Evolutionary conservation across 1,140 invertebrate genomes (phyloP).

Genomic region (Saxidomus purpurata): DNA sequence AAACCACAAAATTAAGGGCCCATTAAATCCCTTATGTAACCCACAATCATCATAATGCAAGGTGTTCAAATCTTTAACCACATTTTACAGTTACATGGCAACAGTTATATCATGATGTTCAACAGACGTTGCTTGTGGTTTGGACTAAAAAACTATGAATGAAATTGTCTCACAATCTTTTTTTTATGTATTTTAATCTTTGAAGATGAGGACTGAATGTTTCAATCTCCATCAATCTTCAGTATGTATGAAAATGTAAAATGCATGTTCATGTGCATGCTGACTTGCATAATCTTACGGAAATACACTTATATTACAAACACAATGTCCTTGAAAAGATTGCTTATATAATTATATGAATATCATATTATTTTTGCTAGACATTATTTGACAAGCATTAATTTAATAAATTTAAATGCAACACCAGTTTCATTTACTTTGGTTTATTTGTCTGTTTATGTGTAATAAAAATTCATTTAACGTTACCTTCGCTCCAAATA

Average conservation of each 20-base stretch:
- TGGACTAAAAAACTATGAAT: background rate
- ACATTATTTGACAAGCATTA: too few relatives aligned
- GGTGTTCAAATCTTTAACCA: background rate
- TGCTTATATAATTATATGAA: too few relatives aligned
- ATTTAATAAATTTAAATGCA: too few relatives aligned
- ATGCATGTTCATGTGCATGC: background rate
- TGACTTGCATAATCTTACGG: background rate
- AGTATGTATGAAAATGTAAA: background rate
- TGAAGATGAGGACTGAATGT: background rate
- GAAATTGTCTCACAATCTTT: background rate
- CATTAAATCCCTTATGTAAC: conserved; percentile 28
- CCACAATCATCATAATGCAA: background rate
- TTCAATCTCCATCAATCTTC: background rate
- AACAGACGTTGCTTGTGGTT: background rate
- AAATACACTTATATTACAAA: too few relatives aligned
- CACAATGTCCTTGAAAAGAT: too few relatives aligned
- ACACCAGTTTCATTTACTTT: too few relatives aligned
- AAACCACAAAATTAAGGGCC: conserved; percentile 21
- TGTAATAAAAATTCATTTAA: too few relatives aligned
- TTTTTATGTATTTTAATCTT: background rate
- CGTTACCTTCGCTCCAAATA: too few relatives aligned
- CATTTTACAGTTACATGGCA: background rate
- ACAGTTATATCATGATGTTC: background rate
- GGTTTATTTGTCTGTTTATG: too few relatives aligned
- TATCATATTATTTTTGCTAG: too few relatives aligned